Evolutionary conservation across 2,113 vertebrate species (phyloP), one percentile per base, ranked within the genome.

Genomic region (Passerina amoena): DNA sequence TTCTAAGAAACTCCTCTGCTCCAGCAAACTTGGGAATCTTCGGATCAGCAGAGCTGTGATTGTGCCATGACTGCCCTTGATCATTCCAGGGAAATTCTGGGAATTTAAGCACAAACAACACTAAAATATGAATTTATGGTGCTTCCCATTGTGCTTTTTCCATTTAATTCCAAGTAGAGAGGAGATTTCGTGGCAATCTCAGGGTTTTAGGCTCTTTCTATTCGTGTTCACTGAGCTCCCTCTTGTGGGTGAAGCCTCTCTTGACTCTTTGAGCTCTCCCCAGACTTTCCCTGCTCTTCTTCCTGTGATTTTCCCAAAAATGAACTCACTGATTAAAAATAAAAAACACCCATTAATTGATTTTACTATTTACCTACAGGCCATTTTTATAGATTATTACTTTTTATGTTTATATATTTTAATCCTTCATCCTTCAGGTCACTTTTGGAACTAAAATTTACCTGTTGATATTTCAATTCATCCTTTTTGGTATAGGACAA

Each of bases 171-270:
- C 5, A 8, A 25, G 2, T 8, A 3, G 1, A 37, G 65, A 37
- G 23, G 7, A 12, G 14, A 23, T 72, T 65, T 33, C n/a, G 9
- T 0, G 1, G 37, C 17, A 47, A 12, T 12, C 9, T 4, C 0
- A 1, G 1, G 5, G 4, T 9, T n/a, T 78, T 14, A 0, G 69
- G 2, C 2, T 9, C 3, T n/a, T 84, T 38, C 51, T 2, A 92
- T 95, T 81, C 0, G 2, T 6, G 88, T 93, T 48, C 11, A 4
- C 7, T 9, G 86, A 96, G 95, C 97, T 79, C 97, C 97, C 96
- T 97, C 97, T 86, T 10, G 95, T 75, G 97, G 95, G 19, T 14
- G 48, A 56, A 90, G 51, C 56, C 20, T 6, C 45, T 6, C 11
- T 19, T 2, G 0, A 38, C 23, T 31, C 35, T 12, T 3, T 8